Percentiles rank a stretch among this genome's conserved stretches.
Evolutionary conservation across 2,888 invertebrate genomes (phyloP).

Genomic region (Plebejus melissa): DNA sequence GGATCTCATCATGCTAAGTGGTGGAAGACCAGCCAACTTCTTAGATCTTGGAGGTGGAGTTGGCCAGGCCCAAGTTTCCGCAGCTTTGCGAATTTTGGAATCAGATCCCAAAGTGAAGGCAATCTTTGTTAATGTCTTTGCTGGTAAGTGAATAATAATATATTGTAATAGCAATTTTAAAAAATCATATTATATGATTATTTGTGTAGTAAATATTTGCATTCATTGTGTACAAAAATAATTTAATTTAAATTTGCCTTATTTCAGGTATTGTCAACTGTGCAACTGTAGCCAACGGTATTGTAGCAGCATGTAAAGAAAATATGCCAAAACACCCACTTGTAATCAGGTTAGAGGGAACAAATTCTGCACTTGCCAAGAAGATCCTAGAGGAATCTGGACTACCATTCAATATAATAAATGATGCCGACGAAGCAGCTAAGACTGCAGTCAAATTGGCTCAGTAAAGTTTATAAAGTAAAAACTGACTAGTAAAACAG

Average conservation of each 20-base stretch:
- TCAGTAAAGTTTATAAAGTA: conserved; percentile 32
- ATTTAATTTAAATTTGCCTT: neutral
- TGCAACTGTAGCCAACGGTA: conserved; percentile 96
- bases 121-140: conserved; percentile 98
- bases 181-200: no score
- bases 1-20: conserved; percentile 98
- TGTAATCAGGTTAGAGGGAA: conserved; percentile 96
- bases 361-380: conserved; percentile 92
- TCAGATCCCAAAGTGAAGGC: conserved; percentile 93
- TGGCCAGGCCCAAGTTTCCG: conserved; percentile 94
- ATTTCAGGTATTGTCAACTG: conserved; percentile 95
- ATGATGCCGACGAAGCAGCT: conserved; percentile 95
- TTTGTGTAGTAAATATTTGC: neutral
- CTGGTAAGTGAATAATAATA: conserved; percentile 63
- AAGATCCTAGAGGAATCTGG: conserved; percentile 90
- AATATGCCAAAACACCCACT: conserved; percentile 91
- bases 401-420: conserved; percentile 89
- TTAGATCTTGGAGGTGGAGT: conserved; percentile 98
- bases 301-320: conserved; percentile 91
- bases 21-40: conserved; percentile 98
- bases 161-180: no score
- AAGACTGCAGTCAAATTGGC: conserved; percentile 85
- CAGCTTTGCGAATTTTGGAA: conserved; percentile 94
- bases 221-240: neutral
- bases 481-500: neutral